phyloP scores from a whole-genome alignment of 2,797 vertebrate genomes.

The Liasis olivaceus region DNA sequence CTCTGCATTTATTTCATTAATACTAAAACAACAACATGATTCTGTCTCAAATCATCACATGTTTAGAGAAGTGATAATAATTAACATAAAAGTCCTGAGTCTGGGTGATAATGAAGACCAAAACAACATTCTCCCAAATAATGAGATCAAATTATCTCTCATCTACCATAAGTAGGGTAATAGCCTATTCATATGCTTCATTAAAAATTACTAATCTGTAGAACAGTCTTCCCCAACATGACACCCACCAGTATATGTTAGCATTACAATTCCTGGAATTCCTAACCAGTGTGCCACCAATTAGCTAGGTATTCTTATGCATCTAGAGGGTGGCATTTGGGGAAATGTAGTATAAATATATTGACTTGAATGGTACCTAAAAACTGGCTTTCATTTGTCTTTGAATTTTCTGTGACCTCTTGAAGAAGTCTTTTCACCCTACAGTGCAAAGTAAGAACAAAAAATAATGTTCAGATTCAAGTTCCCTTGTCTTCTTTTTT shows the following conservation, averaged over 20 bases:
- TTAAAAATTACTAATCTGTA: not conserved
- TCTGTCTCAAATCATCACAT: not conserved
- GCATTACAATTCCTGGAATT: too few relatives aligned
- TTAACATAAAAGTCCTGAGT: not conserved
- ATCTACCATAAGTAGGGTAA: not conserved
- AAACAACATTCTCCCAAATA: not conserved
- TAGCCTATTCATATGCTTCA: not conserved
- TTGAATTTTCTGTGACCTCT: slow-evolving; percentile 8
- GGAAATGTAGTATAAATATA: not conserved
- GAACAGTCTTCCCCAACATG: too few relatives aligned
- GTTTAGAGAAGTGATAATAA: not conserved
- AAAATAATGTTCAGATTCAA: not conserved
- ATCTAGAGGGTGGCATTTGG: not conserved
- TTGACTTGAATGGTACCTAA: not conserved
- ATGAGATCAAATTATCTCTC: not conserved
- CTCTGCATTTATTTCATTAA: not conserved
- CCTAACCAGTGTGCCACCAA: too few relatives aligned
- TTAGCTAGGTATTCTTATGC: not conserved
- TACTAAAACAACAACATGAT: not conserved
- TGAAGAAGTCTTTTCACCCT: slow-evolving; percentile 7
- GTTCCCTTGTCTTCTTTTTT: not conserved
- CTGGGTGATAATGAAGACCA: not conserved
- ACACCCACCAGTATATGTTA: too few relatives aligned
- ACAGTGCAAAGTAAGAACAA: not conserved
- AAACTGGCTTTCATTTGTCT: not conserved